Evolutionary conservation across 2,797 vertebrate species (phyloP), one percentile per base, ranked within the genome.

Genomic region (Orientallactaga sibirica): DNA sequence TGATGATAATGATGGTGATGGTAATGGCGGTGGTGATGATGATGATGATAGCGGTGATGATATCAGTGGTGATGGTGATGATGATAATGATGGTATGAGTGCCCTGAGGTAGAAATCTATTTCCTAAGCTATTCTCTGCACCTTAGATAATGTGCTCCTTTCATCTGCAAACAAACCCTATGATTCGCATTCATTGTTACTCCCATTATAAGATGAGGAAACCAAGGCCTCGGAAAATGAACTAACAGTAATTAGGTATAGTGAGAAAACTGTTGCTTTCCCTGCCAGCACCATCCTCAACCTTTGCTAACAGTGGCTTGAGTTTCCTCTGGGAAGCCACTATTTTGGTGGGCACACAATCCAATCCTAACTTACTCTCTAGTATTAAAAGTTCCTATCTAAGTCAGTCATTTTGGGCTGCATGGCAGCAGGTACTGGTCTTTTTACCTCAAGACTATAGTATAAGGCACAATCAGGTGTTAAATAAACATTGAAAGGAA

Each of bases 201-300:
- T 4, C 67, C 76, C 37, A 67, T 55, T 85, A 82, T 86, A n/a
- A 96, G 85, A 71, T 18, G 29, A 78, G 29, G 27, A 94, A 88
- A 74, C 80, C 18, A 71, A 55, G 74, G 48, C 29, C 71, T 1
- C 1, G 15, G 64, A 74, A 92, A 43, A 58, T 41, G 37, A 16
- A 20, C 12, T 27, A 62, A 55, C 8, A 62, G 16, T 58, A 22
- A 87, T n/a, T 62, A 37, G 33, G 48, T 27, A 4, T 8, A 43
- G 15, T 8, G n/a, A 18, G 33, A 41, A 2, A 29, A 16, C 33
- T 3, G 2, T 12, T 29, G n/a, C 19, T 62, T 66, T 73, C 58
- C 76, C 55, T n/a, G 79, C n/a, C 18, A 43, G 14, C 68, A 52
- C 5, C 29, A 18, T 37, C 43, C 62, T 61, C 10, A 20, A n/a